Evolutionary conservation across 2,113 vertebrate species (phyloP).

Genomic region (Emydura subglobosa): DNA sequence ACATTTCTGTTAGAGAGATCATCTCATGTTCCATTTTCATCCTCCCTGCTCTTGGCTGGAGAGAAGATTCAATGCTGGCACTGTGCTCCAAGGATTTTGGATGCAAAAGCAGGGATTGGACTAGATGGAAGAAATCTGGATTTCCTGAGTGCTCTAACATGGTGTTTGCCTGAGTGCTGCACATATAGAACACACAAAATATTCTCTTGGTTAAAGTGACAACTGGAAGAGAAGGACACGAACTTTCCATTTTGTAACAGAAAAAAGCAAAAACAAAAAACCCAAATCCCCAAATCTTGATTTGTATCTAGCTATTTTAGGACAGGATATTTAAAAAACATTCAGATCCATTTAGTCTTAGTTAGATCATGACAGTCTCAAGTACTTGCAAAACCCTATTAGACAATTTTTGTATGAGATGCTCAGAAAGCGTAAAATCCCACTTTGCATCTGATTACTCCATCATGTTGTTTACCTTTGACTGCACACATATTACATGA

Average conservation of each 20-base stretch:
- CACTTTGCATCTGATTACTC: constrained; percentile 50
- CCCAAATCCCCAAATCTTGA: not conserved
- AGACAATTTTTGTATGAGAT: not conserved
- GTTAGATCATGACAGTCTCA: not conserved
- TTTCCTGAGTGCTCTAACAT: not conserved
- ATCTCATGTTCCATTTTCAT: not conserved
- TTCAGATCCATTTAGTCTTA: not conserved
- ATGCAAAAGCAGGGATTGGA: not conserved
- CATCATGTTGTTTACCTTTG: constrained; percentile 52
- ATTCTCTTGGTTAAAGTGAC: not conserved
- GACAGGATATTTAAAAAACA: not conserved
- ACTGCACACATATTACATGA: constrained; percentile 66
- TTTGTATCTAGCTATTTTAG: constrained; percentile 31
- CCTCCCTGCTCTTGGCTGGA: not conserved
- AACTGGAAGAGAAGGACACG: not conserved
- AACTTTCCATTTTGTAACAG: not conserved
- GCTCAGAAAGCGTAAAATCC: constrained; percentile 53
- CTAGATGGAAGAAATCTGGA: not conserved
- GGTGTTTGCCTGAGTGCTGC: not conserved
- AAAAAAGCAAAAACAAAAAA: not conserved
- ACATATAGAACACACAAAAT: not conserved
- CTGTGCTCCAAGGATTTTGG: not conserved
- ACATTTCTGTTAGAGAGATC: not conserved
- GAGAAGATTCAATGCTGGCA: not conserved
- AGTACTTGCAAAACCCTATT: not conserved